Evolutionary conservation across 92 coral and sea anemone species (phyloP), one percentile per base, ranked within the genome.

Genomic region (Bergia puertoricense): DNA sequence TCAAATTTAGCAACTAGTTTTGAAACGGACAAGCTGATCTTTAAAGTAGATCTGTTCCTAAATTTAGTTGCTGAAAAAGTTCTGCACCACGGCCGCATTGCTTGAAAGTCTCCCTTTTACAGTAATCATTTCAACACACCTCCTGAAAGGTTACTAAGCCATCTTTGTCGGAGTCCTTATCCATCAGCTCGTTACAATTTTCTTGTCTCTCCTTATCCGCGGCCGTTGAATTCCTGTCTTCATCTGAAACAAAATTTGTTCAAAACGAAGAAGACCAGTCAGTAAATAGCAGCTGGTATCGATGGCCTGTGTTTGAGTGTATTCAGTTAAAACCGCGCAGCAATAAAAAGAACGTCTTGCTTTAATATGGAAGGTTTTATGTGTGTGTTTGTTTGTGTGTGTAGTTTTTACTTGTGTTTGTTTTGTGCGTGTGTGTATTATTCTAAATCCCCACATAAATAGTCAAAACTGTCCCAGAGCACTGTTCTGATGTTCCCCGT

Each of bases 171-270:
- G 80, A 41, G 36, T 76, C 80, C 20, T 5, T 42, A 76, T 18
- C 54, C 46, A 16, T n/a, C 44, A 76, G 80, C 9, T 76, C 80
- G 8, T 39, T n/a, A 76, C 80, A 76, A 42, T 76, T 76, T 36
- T 76, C 54, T 40, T 42, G 54, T 43, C 23, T 76, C 23, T 76
- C 80, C 43, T 74, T 74, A 41, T 76, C 80, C 22, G 46, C 15
- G 42, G 22, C 54, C 5, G 80, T n/a, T 18, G 80, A 76, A 76
- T 51, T 42, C 16, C 38, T 76, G 18, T 76, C 54, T 41, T 42
- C 13, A 76, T 76, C 80, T 76, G 80, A 76, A 76, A 76, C 2
- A 43, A 30, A 15, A 0, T 43, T n/a, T 62, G 69, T 16, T 11
- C 14, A 54, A 54, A 54, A 5, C 14, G 14, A 56, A 56, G 14